These are phyloP conservation scores for Dryobota labecula DNA, from an alignment of 2,888 invertebrate species.

Conservation along the genomic window DNA sequence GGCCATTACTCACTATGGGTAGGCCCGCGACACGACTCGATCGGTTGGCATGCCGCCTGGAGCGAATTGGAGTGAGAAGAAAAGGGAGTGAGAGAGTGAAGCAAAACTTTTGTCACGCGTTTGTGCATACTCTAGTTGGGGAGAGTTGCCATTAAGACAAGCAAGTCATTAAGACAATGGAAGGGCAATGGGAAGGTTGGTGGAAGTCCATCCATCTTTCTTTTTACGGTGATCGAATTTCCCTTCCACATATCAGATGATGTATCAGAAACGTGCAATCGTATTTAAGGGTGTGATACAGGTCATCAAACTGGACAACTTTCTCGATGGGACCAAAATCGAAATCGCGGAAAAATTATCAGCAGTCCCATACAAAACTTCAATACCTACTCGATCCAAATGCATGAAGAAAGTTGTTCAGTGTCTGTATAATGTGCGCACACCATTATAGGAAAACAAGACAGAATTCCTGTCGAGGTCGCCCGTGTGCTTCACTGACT, in stretches of 20 bases:
- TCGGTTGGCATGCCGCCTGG: too few species aligned
- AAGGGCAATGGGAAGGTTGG: too few species aligned
- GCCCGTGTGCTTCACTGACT: conserved; percentile 31
- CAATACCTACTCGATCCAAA: too few species aligned
- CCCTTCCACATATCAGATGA: background rate
- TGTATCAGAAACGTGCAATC: background rate
- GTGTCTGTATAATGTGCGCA: conserved; percentile 3
- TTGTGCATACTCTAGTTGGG: too few species aligned
- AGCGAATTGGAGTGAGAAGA: too few species aligned
- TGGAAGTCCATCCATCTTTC: background rate
- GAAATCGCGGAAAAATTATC: background rate
- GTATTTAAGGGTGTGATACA: background rate
- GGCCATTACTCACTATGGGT: too few species aligned
- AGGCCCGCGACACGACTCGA: too few species aligned
- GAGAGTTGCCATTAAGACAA: too few species aligned
- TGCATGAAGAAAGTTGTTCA: too few species aligned
- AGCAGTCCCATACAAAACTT: background rate
- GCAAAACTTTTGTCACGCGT: too few species aligned
- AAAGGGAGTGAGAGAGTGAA: too few species aligned
- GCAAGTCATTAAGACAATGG: too few species aligned
- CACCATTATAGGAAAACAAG: conserved; percentile 43
- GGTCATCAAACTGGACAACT: background rate
- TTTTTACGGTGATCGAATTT: background rate
- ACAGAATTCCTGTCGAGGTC: conserved; percentile 38
- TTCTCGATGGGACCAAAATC: background rate